phyloP scores from a whole-genome alignment of 2,113 vertebrate genomes.

The Thunnus maccoyii region DNA sequence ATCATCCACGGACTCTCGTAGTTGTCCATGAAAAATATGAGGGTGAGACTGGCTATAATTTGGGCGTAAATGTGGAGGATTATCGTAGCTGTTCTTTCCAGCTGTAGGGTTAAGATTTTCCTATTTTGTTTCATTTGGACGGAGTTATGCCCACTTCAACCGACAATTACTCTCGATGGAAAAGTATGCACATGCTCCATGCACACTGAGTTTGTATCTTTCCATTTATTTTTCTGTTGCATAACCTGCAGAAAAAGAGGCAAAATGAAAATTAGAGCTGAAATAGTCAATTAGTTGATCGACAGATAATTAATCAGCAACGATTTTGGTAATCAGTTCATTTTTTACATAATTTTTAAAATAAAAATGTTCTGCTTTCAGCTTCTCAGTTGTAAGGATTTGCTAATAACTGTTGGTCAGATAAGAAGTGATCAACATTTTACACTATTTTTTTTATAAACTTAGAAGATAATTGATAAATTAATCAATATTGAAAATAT shows the following conservation, averaged over 20 bases:
- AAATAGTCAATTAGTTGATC: neutral
- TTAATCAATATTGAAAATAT: neutral
- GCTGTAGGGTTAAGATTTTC: conserved; percentile 36
- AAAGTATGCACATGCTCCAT: conserved; percentile 23
- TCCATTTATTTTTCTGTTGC: conserved; percentile 1
- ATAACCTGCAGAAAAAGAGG: conserved; percentile 1
- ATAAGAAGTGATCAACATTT: neutral
- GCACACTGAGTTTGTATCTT: conserved; percentile 11
- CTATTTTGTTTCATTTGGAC: conserved; percentile 51
- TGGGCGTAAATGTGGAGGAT: conserved; percentile 5
- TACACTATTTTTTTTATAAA: conserved; percentile 11
- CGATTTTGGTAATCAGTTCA: conserved; percentile 1
- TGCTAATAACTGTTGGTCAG: neutral
- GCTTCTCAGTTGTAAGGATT: neutral
- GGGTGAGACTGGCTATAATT: conserved; percentile 24
- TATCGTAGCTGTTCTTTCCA: conserved; percentile 28
- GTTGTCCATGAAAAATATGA: conserved; percentile 23
- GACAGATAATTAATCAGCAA: neutral
- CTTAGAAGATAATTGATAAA: neutral
- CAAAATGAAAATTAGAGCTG: neutral
- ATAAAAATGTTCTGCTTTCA: neutral
- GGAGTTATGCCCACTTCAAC: conserved; percentile 22
- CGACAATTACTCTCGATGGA: conserved; percentile 47
- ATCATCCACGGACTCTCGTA: conserved; percentile 13
- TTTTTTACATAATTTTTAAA: neutral